phyloP scores from a whole-genome alignment of 2,888 invertebrate genomes.

The Eumacrocentrus americanus region DNA sequence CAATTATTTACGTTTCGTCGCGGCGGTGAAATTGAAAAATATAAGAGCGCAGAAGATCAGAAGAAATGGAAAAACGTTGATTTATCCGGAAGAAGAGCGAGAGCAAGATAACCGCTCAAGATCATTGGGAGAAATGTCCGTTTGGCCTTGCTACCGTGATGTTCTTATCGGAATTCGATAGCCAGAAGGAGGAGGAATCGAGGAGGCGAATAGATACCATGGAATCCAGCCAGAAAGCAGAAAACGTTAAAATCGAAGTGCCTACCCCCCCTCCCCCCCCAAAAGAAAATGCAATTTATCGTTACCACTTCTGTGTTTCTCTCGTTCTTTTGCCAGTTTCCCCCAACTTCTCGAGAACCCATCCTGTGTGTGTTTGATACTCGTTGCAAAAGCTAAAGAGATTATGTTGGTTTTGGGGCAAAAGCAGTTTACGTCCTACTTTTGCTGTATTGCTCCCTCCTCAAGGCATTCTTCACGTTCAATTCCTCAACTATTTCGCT shows the following conservation, averaged over 20 bases:
- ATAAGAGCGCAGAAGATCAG: not conserved
- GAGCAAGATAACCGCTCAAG: conserved; percentile 27
- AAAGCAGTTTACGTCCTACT: not conserved
- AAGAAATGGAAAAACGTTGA: conserved; percentile 20
- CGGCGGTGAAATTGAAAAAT: conserved; percentile 12
- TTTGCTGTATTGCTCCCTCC: too few species aligned
- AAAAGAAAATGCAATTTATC: conserved; percentile 52
- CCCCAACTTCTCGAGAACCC: too few species aligned
- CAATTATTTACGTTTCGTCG: conserved; percentile 14
- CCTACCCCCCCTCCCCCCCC: conserved; percentile 34
- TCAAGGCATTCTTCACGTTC: not conserved
- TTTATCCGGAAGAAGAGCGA: conserved; percentile 15
- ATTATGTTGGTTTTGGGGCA: not conserved
- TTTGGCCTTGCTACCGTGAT: conserved; percentile 37
- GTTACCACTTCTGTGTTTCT: conserved; percentile 40
- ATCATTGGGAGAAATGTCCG: conserved; percentile 31
- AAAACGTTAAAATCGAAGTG: conserved; percentile 54
- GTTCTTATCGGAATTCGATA: conserved; percentile 56
- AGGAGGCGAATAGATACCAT: conserved; percentile 35
- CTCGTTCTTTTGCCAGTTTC: not conserved
- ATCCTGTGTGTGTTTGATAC: conserved; percentile 14
- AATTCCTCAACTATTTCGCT: not conserved
- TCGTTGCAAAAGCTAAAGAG: conserved; percentile 37
- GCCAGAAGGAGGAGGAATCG: conserved; percentile 25
- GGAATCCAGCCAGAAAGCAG: conserved; percentile 53